These are phyloP conservation scores for Melinaea marsaeus DNA, from an alignment of 2,888 invertebrate species.

Conservation along the genomic window DNA sequence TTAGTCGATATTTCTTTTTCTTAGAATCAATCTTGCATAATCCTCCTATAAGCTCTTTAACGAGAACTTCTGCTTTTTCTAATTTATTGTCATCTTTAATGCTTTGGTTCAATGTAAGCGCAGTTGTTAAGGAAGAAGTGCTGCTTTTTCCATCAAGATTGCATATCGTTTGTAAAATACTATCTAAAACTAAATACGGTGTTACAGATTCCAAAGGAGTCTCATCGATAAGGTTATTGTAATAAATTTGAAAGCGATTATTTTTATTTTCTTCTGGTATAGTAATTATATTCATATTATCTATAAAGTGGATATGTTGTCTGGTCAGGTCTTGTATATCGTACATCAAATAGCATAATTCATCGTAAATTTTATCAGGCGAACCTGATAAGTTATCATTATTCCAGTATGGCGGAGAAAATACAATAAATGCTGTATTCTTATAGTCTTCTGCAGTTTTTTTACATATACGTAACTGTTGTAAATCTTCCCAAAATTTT, in stretches of 20 bases:
- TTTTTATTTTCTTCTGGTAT: constrained; percentile 46
- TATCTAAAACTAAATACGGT: constrained; percentile 57
- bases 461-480: constrained; percentile 52
- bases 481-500: constrained; percentile 63
- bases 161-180: constrained; percentile 52
- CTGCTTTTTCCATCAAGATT: constrained; percentile 39
- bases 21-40: constrained; percentile 50
- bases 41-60: constrained; percentile 53
- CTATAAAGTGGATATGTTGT: constrained; percentile 67
- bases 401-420: constrained; percentile 62
- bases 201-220: constrained; percentile 61
- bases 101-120: constrained; percentile 36
- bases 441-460: constrained; percentile 51
- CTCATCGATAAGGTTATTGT: constrained; percentile 43
- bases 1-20: constrained; percentile 55
- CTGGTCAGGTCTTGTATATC: constrained; percentile 73
- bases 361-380: constrained; percentile 70
- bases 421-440: constrained; percentile 65
- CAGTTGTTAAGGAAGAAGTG: constrained; percentile 41
- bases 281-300: constrained; percentile 62
- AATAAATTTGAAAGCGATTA: constrained; percentile 37
- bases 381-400: constrained; percentile 49
- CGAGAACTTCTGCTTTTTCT: constrained; percentile 48
- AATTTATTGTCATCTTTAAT: constrained; percentile 40
- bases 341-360: constrained; percentile 70